These are phyloP conservation scores for Halcyon senegalensis DNA, from an alignment of 2,113 vertebrate genomes.

Conservation along the genomic window DNA sequence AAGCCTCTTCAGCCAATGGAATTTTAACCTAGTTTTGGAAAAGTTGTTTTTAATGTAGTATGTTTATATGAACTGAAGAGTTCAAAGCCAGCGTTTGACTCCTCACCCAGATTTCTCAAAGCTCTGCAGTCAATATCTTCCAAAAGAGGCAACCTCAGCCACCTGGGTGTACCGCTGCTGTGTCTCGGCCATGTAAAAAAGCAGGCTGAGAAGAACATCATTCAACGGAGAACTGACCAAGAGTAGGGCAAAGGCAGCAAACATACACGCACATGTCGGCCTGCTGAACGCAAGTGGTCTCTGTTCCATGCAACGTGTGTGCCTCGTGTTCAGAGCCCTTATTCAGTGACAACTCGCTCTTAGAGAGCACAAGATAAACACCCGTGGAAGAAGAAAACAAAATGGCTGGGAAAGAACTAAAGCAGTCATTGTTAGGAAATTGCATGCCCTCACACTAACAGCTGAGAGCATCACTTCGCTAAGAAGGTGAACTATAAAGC, in stretches of 20 bases:
- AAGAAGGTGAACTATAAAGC: neutral
- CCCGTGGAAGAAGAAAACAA: neutral
- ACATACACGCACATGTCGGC: rapidly evolving
- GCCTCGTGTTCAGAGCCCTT: neutral
- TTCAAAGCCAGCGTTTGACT: neutral
- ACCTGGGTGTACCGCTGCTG: neutral
- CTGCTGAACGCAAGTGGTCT: neutral
- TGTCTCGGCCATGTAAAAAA: neutral
- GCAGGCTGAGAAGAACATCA: neutral
- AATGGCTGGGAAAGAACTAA: neutral
- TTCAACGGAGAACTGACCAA: neutral
- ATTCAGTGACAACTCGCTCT: neutral
- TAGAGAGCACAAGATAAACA: neutral
- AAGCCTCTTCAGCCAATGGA: neutral
- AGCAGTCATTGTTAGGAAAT: neutral
- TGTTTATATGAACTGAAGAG: neutral
- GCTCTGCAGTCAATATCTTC: neutral
- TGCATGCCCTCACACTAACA: neutral
- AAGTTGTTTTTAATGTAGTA: neutral
- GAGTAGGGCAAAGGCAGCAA: neutral
- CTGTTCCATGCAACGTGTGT: neutral
- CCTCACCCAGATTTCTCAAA: neutral
- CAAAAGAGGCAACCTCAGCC: neutral
- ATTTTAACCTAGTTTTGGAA: neutral
- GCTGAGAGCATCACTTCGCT: neutral